phyloP scores from a whole-genome alignment of 2,888 invertebrate genomes.

The Steinernema carpocapsae region DNA sequence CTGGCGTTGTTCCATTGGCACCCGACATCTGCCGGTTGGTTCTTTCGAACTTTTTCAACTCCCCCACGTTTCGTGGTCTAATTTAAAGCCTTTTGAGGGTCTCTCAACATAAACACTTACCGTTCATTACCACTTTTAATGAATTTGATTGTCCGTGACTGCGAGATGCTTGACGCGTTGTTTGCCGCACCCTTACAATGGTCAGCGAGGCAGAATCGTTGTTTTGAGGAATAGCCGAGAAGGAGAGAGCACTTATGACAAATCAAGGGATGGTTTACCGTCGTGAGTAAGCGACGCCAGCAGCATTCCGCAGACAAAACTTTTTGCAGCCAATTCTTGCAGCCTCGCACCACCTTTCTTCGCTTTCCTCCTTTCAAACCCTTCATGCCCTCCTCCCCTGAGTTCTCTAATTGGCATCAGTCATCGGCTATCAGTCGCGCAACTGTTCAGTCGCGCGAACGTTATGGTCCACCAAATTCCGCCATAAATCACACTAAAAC shows the following conservation, averaged over 20 bases:
- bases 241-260: neutral
- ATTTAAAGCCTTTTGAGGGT: too few species aligned
- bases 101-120: neutral
- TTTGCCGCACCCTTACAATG: neutral
- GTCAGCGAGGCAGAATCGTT: neutral
- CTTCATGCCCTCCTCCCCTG: neutral
- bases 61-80: too few species aligned
- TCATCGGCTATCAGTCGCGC: constrained; percentile 33
- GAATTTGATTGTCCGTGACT: neutral
- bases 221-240: neutral
- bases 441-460: constrained; percentile 30
- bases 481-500: constrained; percentile 32
- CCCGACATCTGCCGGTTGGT: neutral
- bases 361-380: neutral
- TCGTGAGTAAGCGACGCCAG: constrained; percentile 12
- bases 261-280: neutral
- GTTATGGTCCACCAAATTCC: constrained; percentile 27
- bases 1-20: neutral
- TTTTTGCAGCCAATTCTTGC: too few species aligned
- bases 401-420: constrained; percentile 28
- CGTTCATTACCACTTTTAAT: neutral
- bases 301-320: constrained; percentile 24
- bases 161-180: neutral
- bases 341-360: neutral
- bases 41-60: neutral